Conservation (phyloP, 2,113 vertebrate genomes). For the Chaetorhynchus papuensis region DNA sequence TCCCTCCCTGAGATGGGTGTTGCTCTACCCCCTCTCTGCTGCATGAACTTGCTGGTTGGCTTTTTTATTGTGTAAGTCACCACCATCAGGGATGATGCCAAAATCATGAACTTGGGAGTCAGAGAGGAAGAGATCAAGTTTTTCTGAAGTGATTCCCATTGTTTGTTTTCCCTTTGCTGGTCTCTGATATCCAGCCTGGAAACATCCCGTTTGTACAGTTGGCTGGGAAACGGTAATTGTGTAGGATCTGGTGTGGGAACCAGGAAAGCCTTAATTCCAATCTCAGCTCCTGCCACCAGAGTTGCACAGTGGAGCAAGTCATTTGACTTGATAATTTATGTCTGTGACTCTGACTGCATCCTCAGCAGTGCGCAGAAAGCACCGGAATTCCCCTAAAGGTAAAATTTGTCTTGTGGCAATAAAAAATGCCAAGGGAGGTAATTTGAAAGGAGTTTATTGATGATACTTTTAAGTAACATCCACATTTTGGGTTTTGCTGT, state of each 20-base stretch:
- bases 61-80: neutral
- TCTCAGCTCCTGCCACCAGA: neutral
- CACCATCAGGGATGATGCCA: neutral
- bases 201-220: neutral
- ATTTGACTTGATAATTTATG: neutral
- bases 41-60: neutral
- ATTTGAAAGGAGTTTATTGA: constrained; percentile 6
- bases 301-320: neutral
- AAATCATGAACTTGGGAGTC: neutral
- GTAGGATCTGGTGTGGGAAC: neutral
- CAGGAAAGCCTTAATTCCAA: neutral
- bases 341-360: neutral
- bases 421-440: neutral
- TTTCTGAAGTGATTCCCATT: neutral
- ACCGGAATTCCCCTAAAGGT: neutral
- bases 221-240: neutral
- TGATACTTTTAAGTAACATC: neutral
- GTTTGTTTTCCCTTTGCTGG: neutral
- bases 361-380: neutral
- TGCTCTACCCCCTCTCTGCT: neutral
- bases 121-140: neutral
- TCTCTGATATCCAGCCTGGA: neutral
- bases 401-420: neutral
- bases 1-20: neutral
- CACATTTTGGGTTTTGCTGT: neutral